Evolutionary conservation across 1,140 invertebrate genomes (phyloP).

Genomic region (Lerema accius): DNA sequence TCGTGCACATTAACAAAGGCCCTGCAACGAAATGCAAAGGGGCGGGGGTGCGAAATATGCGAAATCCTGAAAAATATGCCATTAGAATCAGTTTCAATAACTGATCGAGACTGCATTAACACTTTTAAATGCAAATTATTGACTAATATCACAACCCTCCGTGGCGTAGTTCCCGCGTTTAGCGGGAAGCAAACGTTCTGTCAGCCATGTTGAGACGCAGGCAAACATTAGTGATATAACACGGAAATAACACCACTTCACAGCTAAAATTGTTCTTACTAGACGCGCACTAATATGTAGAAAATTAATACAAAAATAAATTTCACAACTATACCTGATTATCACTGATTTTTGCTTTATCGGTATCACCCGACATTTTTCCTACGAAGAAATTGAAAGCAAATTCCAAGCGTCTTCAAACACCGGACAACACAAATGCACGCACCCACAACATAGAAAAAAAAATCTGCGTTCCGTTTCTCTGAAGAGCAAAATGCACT

Average conservation of each 20-base stretch:
- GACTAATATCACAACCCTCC: constrained; percentile 76
- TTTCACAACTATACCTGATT: constrained; percentile 82
- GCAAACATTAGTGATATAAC: constrained; percentile 83
- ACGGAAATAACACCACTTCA: constrained; percentile 81
- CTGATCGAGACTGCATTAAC: constrained; percentile 75
- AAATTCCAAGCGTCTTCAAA: constrained; percentile 83
- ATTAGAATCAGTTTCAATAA: constrained; percentile 79
- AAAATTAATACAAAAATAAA: constrained; percentile 73
- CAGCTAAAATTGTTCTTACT: constrained; percentile 61
- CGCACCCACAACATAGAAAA: constrained; percentile 77
- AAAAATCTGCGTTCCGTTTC: constrained; percentile 71
- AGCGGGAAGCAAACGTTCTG: constrained; percentile 82
- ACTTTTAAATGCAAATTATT: constrained; percentile 73
- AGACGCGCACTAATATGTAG: constrained; percentile 69
- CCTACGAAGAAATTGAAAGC: constrained; percentile 82
- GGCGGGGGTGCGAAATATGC: constrained; percentile 81
- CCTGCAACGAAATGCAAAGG: constrained; percentile 81
- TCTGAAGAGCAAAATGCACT: constrained; percentile 10
- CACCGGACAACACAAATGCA: constrained; percentile 82
- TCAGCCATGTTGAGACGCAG: constrained; percentile 84
- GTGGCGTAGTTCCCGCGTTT: constrained; percentile 83
- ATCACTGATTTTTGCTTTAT: constrained; percentile 83
- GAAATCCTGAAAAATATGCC: constrained; percentile 73
- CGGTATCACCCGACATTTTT: constrained; percentile 83
- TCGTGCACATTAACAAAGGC: constrained; percentile 82